phyloP scores from a whole-genome alignment of 2,113 vertebrate species.

The Natator depressus region DNA sequence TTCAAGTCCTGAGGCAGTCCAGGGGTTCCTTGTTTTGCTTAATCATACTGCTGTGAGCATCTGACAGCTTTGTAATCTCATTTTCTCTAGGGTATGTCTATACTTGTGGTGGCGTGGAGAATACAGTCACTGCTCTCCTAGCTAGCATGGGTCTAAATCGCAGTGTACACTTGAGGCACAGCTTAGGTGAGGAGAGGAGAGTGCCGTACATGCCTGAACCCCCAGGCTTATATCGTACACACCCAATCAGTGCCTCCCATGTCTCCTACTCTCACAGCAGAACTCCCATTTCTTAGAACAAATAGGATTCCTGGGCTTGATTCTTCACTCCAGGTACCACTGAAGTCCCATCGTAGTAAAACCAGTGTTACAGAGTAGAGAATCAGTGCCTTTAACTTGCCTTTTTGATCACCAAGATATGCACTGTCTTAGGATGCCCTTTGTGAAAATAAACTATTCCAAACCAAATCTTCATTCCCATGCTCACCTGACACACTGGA shows the following conservation, averaged over 20 bases:
- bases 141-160: too few relatives aligned
- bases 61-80: background rate
- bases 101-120: too few relatives aligned
- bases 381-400: background rate
- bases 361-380: fast-evolving
- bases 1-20: background rate
- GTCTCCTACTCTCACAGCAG: background rate
- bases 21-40: background rate
- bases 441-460: background rate
- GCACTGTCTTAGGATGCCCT: background rate
- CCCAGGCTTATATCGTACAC: too few relatives aligned
- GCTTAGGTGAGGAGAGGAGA: too few relatives aligned
- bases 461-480: background rate
- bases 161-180: too few relatives aligned
- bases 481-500: background rate
- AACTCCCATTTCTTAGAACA: background rate
- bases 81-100: background rate
- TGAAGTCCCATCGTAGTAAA: background rate
- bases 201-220: too few relatives aligned
- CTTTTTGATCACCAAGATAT: too few relatives aligned
- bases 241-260: too few relatives aligned
- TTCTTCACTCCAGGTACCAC: fast-evolving
- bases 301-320: background rate
- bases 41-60: background rate
- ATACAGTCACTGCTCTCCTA: too few relatives aligned